phyloP scores from a whole-genome alignment of 1,140 invertebrate species.

The Atta texana region DNA sequence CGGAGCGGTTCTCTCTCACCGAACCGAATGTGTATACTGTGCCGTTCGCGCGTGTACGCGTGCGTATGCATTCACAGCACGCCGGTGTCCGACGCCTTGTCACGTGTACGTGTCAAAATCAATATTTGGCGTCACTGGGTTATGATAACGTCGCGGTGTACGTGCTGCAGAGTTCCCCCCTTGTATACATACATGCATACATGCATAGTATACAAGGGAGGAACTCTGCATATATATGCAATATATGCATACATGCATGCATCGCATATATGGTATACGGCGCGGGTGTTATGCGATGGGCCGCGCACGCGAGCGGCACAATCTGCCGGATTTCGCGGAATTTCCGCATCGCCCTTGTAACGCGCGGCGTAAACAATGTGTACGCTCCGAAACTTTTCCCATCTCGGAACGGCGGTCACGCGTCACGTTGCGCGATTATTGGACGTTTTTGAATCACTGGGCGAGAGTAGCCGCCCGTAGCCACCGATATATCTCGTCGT shows the following conservation, averaged over 20 bases:
- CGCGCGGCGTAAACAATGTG: conserved; percentile 51
- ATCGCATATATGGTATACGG: background rate
- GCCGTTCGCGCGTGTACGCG: background rate
- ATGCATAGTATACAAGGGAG: conserved; percentile 53
- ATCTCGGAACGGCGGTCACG: conserved; percentile 30
- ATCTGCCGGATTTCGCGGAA: conserved; percentile 55
- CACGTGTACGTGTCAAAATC: conserved; percentile 85
- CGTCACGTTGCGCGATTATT: conserved; percentile 43
- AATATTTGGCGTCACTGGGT: conserved; percentile 86
- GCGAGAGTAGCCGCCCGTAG: background rate
- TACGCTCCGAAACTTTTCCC: conserved; percentile 56
- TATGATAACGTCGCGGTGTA: conserved; percentile 83
- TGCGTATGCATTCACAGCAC: conserved; percentile 43
- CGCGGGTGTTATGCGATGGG: background rate
- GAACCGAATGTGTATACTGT: conserved; percentile 35
- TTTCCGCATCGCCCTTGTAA: conserved; percentile 53
- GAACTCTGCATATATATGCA: no score
- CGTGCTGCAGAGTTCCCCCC: conserved; percentile 58
- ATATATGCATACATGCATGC: conserved; percentile 18
- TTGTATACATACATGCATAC: conserved; percentile 48
- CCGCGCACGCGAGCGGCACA: conserved; percentile 23
- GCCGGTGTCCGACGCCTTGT: conserved; percentile 78
- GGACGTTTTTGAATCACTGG: conserved; percentile 53
- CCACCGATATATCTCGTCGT: conserved; percentile 31
- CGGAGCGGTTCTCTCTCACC: conserved; percentile 59